These are phyloP conservation scores for Druceiella hillmani DNA, from an alignment of 2,888 invertebrate genomes.

Conservation along the genomic window DNA sequence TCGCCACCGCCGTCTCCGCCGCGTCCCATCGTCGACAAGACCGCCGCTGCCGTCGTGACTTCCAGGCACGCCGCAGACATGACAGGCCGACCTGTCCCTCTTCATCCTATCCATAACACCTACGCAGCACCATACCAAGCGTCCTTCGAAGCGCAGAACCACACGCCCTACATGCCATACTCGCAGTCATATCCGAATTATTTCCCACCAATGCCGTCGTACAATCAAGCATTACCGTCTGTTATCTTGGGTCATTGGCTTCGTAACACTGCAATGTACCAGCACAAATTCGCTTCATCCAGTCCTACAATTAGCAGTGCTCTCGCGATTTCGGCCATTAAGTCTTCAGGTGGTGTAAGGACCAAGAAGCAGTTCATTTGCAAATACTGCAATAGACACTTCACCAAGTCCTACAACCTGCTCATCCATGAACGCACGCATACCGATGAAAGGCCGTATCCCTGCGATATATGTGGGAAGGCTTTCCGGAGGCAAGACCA, in stretches of 20 bases:
- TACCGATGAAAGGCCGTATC: conserved; percentile 95
- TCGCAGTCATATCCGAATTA: conserved; percentile 22
- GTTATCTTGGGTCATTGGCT: conserved; percentile 57
- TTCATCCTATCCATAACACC: conserved; percentile 16
- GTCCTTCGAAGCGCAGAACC: conserved; percentile 16
- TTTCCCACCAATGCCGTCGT: conserved; percentile 23
- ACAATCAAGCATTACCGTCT: conserved; percentile 37
- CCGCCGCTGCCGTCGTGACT: conserved; percentile 22
- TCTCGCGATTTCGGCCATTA: conserved; percentile 29
- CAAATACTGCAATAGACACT: conserved; percentile 95
- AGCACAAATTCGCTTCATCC: conserved; percentile 31
- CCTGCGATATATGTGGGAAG: conserved; percentile 97
- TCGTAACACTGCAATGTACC: conserved; percentile 51
- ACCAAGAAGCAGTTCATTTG: conserved; percentile 99
- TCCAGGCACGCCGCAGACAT: conserved; percentile 11
- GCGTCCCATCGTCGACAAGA: conserved; percentile 52
- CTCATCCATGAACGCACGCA: conserved; percentile 97
- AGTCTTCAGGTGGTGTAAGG: conserved; percentile 59
- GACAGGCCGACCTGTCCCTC: conserved; percentile 15
- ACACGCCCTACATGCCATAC: conserved; percentile 26
- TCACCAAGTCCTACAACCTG: conserved; percentile 96
- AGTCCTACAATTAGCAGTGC: conserved; percentile 26
- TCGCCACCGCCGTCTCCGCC: conserved; percentile 49
- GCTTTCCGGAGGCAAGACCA: conserved; percentile 97
- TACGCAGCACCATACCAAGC: conserved; percentile 22